These are phyloP conservation scores for Tuberolachnus salignus DNA, from an alignment of 2,888 invertebrate species.

Conservation along the genomic window DNA sequence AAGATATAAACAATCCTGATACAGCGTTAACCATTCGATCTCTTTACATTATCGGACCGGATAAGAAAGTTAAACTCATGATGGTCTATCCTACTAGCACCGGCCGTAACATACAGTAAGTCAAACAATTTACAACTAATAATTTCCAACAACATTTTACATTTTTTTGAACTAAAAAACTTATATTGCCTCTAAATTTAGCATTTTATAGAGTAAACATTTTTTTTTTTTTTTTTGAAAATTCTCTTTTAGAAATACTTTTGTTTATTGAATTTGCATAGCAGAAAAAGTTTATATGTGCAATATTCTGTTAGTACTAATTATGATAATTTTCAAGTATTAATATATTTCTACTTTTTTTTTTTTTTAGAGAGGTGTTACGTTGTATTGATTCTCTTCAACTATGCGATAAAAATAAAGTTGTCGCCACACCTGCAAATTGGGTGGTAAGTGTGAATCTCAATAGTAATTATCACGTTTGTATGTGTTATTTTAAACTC, in stretches of 20 bases:
- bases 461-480: not conserved
- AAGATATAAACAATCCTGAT: slow-evolving; percentile 71
- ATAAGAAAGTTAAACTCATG: slow-evolving; percentile 77
- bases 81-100: slow-evolving; percentile 86
- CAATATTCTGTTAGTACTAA: no score
- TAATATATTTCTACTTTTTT: not conserved
- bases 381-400: slow-evolving; percentile 83
- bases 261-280: no score
- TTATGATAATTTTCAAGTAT: not conserved
- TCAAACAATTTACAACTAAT: slow-evolving; percentile 58
- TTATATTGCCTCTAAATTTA: no score
- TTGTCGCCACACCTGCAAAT: slow-evolving; percentile 84
- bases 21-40: slow-evolving; percentile 75
- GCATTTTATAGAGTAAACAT: no score
- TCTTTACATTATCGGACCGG: slow-evolving; percentile 81
- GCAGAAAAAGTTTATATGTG: no score
- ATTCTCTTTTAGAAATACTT: no score
- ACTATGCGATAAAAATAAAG: slow-evolving; percentile 71
- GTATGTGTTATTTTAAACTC: not conserved
- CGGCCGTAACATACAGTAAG: slow-evolving; percentile 84
- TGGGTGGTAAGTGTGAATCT: slow-evolving; percentile 73
- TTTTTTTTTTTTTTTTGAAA: no score
- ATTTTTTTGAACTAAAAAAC: not conserved
- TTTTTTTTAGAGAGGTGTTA: slow-evolving; percentile 75
- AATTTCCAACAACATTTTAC: not conserved